A percentile compares a stretch with the other conserved stretches of the same genome.
Conservation (phyloP, 1,140 invertebrate genomes). For the Macrobrachium rosenbergii region DNA sequence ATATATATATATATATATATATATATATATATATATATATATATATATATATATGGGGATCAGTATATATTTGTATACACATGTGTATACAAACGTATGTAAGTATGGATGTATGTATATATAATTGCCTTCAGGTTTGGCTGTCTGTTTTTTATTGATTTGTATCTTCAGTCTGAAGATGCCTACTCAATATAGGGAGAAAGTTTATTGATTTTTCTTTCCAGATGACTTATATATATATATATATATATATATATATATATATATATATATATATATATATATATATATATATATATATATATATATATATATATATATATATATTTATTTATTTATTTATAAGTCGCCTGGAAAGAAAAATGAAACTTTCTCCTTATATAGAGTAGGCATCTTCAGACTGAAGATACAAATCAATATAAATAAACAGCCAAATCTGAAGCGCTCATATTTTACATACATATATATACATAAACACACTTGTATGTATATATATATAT, state of each 20-base stretch:
- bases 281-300: background rate
- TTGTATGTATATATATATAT: background rate
- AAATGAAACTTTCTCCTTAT: no score
- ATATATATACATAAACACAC: background rate
- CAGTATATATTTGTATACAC: no score
- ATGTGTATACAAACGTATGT: no score
- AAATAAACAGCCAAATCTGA: background rate
- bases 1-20: background rate
- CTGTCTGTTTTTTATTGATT: background rate
- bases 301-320: conserved; percentile 2
- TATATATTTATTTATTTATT: background rate
- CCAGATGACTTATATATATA: background rate
- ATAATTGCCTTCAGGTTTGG: background rate
- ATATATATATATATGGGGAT: no score
- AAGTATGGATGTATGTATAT: conserved; percentile 13
- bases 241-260: background rate
- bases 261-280: background rate
- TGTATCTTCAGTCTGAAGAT: no score
- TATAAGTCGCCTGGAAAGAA: no score
- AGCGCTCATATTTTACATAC: background rate
- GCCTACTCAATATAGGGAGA: no score
- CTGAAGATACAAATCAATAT: background rate
- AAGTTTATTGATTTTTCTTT: no score
- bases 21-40: conserved; percentile 10
- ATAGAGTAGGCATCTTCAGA: no score